phyloP scores from a whole-genome alignment of 2,113 vertebrate genomes.

The Cyphomyrus plagiostoma region DNA sequence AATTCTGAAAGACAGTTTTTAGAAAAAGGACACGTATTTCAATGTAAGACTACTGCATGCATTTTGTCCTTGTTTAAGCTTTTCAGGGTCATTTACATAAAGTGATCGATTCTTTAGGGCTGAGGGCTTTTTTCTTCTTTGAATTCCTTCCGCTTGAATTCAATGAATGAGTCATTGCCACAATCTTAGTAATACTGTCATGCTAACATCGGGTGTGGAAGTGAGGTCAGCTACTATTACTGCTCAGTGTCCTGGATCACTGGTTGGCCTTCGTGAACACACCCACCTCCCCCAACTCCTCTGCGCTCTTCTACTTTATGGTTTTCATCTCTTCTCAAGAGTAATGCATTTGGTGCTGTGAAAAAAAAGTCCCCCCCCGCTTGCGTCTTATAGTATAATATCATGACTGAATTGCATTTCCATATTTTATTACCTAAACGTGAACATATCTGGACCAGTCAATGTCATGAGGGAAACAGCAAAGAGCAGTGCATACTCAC shows the following conservation, averaged over 20 bases:
- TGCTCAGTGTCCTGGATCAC: not conserved
- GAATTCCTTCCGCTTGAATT: slow-evolving; percentile 6
- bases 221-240: not conserved
- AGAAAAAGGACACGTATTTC: not conserved
- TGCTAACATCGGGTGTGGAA: not conserved
- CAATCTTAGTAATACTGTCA: slow-evolving; percentile 3
- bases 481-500: not conserved
- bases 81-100: not conserved
- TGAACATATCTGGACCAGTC: not conserved
- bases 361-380: not conserved
- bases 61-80: not conserved
- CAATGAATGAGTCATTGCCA: slow-evolving; percentile 3
- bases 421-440: not conserved
- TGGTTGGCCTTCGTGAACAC: not conserved
- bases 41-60: not conserved
- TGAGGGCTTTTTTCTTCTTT: not conserved
- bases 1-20: not conserved
- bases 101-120: not conserved
- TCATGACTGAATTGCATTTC: not conserved
- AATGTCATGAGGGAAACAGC: not conserved
- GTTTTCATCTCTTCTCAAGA: not conserved
- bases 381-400: not conserved
- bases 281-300: not conserved
- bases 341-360: not conserved
- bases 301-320: not conserved